These are phyloP conservation scores for Lepus europaeus DNA, from an alignment of 2,113 vertebrate species.

Conservation along the genomic window DNA sequence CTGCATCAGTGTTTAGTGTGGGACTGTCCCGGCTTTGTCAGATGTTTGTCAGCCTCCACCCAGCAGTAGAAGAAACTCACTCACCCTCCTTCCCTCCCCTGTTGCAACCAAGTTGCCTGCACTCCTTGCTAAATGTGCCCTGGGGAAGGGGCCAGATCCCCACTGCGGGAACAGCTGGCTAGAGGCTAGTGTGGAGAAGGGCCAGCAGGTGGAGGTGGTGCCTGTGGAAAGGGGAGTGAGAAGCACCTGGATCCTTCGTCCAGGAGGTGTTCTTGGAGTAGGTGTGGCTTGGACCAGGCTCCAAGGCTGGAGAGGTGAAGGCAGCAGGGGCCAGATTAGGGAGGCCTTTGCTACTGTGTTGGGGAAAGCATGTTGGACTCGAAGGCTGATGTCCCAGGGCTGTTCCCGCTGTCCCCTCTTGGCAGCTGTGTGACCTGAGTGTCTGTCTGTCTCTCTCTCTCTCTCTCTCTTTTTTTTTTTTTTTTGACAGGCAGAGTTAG, in stretches of 20 bases:
- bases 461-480: no score
- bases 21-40: not conserved
- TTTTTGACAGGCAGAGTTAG: no score
- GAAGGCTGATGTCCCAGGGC: not conserved
- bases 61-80: not conserved
- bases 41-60: not conserved
- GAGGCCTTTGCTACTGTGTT: slow-evolving; percentile 11
- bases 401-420: not conserved
- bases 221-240: no score
- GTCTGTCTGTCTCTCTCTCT: not conserved
- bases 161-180: rapidly evolving
- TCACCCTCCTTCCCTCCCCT: no score
- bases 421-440: not conserved
- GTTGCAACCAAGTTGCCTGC: not conserved
- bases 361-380: slow-evolving; percentile 70
- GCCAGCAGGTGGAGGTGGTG: not conserved
- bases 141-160: not conserved
- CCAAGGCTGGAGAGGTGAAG: not conserved
- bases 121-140: not conserved
- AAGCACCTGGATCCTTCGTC: not conserved
- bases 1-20: no score
- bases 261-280: not conserved
- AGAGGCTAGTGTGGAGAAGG: not conserved
- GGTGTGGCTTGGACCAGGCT: not conserved
- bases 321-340: rapidly evolving